phyloP scores from a whole-genome alignment of 2,888 invertebrate genomes.

The Bimastos eiseni region DNA sequence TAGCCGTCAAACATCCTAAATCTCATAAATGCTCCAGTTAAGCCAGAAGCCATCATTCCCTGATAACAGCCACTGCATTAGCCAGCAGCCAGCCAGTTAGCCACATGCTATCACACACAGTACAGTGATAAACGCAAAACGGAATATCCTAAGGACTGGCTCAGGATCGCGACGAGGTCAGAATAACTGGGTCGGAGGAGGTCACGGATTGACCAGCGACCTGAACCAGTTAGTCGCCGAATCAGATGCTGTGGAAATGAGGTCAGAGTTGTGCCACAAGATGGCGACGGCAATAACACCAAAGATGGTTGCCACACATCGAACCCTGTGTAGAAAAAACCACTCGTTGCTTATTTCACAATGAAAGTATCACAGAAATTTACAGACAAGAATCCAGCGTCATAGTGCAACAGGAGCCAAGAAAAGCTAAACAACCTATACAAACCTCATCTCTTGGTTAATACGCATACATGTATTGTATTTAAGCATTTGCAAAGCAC shows the following conservation, averaged over 20 bases:
- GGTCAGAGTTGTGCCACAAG: constrained; percentile 20
- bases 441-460: no score
- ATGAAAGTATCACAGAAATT: not conserved
- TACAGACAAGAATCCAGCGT: not conserved
- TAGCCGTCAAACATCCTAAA: not conserved
- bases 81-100: not conserved
- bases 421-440: no score
- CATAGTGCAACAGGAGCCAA: no score
- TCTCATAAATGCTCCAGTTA: not conserved
- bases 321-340: not conserved
- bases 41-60: not conserved
- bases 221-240: not conserved
- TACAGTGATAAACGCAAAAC: not conserved
- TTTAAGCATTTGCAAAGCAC: no score
- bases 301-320: constrained; percentile 20
- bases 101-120: not conserved
- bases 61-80: not conserved
- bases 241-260: not conserved
- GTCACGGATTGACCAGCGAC: not conserved
- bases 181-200: not conserved
- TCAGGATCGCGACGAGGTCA: not conserved
- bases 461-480: no score
- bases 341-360: no score
- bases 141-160: not conserved
- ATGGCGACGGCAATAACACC: constrained; percentile 19